These are phyloP conservation scores for Cladorhizidae sp. DNA, from an alignment of 37 sponge, comb jelly and placozoan genomes.

Conservation along the genomic window DNA sequence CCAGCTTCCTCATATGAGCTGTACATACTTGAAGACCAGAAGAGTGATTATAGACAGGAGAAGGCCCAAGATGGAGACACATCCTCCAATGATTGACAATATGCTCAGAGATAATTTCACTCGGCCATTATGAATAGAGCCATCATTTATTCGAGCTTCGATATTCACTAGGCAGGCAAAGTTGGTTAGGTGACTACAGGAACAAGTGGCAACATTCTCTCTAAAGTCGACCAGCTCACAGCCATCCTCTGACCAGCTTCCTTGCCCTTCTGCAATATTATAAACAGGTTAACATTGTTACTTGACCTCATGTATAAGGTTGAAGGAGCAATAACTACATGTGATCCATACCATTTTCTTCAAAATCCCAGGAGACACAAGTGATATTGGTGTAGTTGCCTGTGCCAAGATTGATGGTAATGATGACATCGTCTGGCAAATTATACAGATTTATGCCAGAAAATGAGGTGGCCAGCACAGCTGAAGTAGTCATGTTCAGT, in stretches of 20 bases:
- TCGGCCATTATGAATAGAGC: too few relatives aligned
- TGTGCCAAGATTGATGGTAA: background rate
- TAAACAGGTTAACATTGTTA: background rate
- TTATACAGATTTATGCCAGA: background rate
- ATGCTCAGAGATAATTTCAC: background rate
- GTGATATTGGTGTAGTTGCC: background rate
- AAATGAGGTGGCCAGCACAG: conserved; percentile 24
- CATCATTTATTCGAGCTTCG: too few relatives aligned
- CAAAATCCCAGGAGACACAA: conserved; percentile 53
- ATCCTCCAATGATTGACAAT: conserved; percentile 12
- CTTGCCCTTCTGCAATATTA: conserved; percentile 6
- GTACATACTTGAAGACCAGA: conserved; percentile 21
- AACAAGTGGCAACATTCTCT: conserved; percentile 13
- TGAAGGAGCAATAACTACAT: background rate
- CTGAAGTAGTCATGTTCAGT: background rate
- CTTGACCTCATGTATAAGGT: background rate
- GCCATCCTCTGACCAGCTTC: conserved; percentile 33
- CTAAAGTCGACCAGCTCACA: background rate
- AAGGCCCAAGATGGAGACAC: conserved; percentile 24
- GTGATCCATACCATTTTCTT: conserved; percentile 28
- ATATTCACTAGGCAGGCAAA: conserved; percentile 55
- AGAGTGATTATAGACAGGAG: conserved; percentile 41
- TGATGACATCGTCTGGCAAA: conserved; percentile 9
- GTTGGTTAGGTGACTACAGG: conserved; percentile 77
- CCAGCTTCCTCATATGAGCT: background rate